A percentile compares a stretch with the other conserved stretches of the same genome.
Evolutionary conservation across 2,113 vertebrate genomes (phyloP).

Genomic region (Procapra przewalskii): DNA sequence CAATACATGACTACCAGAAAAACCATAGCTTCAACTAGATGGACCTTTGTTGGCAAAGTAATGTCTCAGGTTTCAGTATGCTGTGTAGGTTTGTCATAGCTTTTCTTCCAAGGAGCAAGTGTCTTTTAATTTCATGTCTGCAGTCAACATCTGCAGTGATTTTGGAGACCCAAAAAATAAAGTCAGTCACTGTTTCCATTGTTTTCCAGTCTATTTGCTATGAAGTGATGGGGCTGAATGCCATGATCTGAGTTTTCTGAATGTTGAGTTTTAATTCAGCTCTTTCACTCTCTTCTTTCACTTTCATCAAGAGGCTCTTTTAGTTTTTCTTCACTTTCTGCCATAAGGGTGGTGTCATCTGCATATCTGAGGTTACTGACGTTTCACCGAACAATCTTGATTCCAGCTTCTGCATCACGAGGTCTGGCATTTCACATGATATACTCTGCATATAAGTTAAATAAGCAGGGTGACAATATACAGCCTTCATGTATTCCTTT

Average conservation of each 20-base stretch:
- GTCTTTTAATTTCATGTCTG: neutral
- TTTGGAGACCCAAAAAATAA: neutral
- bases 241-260: neutral
- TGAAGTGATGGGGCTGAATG: neutral
- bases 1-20: neutral
- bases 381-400: neutral
- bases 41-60: neutral
- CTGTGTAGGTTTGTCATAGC: neutral
- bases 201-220: neutral
- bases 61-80: neutral
- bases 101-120: neutral
- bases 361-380: neutral
- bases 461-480: neutral
- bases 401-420: neutral
- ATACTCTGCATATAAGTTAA: neutral
- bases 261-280: neutral
- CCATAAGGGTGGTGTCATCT: neutral
- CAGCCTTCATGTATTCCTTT: neutral
- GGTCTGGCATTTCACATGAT: neutral
- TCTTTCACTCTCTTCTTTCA: neutral
- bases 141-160: neutral
- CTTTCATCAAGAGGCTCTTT: neutral
- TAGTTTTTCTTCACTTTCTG: neutral
- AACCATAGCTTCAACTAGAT: neutral
- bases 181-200: neutral